Evolutionary conservation across 1,140 invertebrate genomes (phyloP).

Genomic region (Phymastichus coffea): DNA sequence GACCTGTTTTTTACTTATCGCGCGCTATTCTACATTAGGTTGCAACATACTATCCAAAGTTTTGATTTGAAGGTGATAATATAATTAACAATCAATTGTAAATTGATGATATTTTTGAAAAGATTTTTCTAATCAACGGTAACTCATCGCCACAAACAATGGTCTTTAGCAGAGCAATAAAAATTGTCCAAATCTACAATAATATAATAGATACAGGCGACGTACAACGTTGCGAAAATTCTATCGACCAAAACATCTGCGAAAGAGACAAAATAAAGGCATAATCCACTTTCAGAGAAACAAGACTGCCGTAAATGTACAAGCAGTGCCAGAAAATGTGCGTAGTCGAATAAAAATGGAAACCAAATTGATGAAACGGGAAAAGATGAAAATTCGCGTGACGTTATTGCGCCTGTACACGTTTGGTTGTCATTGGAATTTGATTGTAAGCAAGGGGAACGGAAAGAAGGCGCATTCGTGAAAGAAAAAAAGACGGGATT

Average conservation of each 20-base stretch:
- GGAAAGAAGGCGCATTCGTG: not conserved
- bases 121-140: not conserved
- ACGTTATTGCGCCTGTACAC: not conserved
- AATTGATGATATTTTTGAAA: too few species aligned
- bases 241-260: too few species aligned
- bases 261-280: not conserved
- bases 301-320: slow-evolving; percentile 20
- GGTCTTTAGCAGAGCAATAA: not conserved
- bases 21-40: too few species aligned
- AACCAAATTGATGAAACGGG: not conserved
- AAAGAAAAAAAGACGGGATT: too few species aligned
- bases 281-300: slow-evolving; percentile 1
- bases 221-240: too few species aligned
- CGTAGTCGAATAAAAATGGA: not conserved
- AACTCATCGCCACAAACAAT: not conserved
- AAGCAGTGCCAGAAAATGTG: slow-evolving; percentile 19
- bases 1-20: too few species aligned
- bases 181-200: not conserved
- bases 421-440: too few species aligned
- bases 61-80: too few species aligned
- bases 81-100: too few species aligned
- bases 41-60: too few species aligned
- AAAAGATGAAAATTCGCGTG: not conserved
- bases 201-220: too few species aligned
- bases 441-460: not conserved